These are phyloP conservation scores for Trichomycterus rosablanca DNA, from an alignment of 2,113 vertebrate species.

Conservation along the genomic window DNA sequence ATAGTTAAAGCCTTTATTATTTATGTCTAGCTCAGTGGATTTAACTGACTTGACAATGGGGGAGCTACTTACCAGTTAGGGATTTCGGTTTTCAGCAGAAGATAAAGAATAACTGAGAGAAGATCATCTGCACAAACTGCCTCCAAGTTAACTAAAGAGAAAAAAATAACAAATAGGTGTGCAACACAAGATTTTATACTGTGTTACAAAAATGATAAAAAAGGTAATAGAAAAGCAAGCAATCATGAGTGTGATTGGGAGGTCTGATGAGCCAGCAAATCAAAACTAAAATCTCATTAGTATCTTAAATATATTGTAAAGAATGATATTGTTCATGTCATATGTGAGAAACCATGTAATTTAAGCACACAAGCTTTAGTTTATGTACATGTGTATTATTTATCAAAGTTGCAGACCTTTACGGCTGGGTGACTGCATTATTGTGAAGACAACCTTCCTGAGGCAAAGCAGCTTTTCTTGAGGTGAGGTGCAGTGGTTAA, in stretches of 20 bases:
- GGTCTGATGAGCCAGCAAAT: too few species aligned
- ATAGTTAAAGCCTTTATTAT: neutral
- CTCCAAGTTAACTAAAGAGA: slow-evolving; percentile 77
- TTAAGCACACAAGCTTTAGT: neutral
- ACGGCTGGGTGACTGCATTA: slow-evolving; percentile 80
- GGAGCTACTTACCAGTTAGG: slow-evolving; percentile 82
- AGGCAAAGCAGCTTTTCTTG: slow-evolving; percentile 91
- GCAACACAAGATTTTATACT: too few species aligned
- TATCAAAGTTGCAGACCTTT: slow-evolving; percentile 68
- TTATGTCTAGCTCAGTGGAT: neutral
- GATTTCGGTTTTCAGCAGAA: slow-evolving; percentile 93
- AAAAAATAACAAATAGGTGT: too few species aligned
- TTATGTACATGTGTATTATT: too few species aligned
- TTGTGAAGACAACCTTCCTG: slow-evolving; percentile 76
- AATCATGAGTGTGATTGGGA: too few species aligned
- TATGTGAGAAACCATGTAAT: too few species aligned
- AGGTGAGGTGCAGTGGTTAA: slow-evolving; percentile 87
- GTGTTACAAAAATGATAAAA: too few species aligned
- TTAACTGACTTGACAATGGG: too few species aligned
- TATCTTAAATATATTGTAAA: too few species aligned
- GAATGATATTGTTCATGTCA: too few species aligned
- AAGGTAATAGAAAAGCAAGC: too few species aligned
- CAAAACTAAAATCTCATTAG: too few species aligned
- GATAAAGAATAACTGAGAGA: slow-evolving; percentile 86
- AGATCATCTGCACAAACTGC: slow-evolving; percentile 92